A percentile compares a stretch with the other conserved stretches of the same genome.
phyloP scores from a whole-genome alignment of 2,113 vertebrate genomes.

The Dicentrarchus labrax region DNA sequence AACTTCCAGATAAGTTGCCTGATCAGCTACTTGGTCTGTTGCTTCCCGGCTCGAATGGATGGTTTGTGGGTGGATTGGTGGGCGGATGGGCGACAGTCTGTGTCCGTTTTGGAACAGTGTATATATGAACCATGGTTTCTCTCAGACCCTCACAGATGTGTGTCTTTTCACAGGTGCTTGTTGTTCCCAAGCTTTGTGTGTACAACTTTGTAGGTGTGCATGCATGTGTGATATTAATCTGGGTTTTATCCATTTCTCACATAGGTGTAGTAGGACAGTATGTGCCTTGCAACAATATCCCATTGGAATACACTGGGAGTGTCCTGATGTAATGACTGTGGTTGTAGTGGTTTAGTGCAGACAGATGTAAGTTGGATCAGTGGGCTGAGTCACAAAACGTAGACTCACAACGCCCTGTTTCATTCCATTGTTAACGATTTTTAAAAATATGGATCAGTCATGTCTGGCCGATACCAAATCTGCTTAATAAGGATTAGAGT shows the following conservation, averaged over 20 bases:
- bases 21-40: constrained; percentile 12
- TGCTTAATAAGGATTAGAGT: background rate
- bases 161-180: constrained; percentile 72
- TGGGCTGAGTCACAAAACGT: constrained; percentile 53
- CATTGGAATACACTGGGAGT: constrained; percentile 39
- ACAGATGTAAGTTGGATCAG: constrained; percentile 46
- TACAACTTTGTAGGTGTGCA: constrained; percentile 18
- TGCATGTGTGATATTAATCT: constrained; percentile 59
- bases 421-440: background rate
- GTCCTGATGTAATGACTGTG: constrained; percentile 52
- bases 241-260: constrained; percentile 65
- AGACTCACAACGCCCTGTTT: constrained; percentile 44
- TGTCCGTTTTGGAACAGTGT: constrained; percentile 24
- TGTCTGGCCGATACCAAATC: background rate
- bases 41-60: constrained; percentile 22
- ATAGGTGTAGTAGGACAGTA: constrained; percentile 60
- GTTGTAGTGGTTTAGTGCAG: constrained; percentile 52
- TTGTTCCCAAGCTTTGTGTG: constrained; percentile 50
- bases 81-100: constrained; percentile 40
- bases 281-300: constrained; percentile 51
- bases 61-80: constrained; percentile 58
- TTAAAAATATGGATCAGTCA: background rate
- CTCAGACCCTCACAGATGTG: constrained; percentile 63
- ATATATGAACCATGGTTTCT: constrained; percentile 45
- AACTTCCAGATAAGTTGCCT: constrained; percentile 38